Evolutionary conservation across 2,888 invertebrate species (phyloP).

Genomic region (Cephonodes hylas): DNA sequence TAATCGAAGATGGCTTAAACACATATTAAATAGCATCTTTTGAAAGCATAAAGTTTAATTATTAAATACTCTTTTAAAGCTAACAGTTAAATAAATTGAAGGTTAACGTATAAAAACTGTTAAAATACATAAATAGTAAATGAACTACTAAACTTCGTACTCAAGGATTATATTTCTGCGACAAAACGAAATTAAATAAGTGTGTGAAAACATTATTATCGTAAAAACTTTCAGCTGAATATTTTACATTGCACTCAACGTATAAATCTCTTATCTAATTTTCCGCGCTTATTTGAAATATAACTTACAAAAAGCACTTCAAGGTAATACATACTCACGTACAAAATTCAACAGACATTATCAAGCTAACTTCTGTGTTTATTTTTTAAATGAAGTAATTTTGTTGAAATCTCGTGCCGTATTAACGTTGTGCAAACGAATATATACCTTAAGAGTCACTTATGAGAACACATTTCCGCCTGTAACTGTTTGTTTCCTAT

Average conservation of each 20-base stretch:
- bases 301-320: background rate
- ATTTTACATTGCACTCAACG: background rate
- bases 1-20: no score
- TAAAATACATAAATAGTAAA: no score
- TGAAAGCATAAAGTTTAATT: no score
- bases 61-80: no score
- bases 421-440: background rate
- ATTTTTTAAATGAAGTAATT: constrained; percentile 27
- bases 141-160: no score
- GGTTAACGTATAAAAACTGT: no score
- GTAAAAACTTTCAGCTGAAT: no score
- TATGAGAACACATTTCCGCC: background rate
- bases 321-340: background rate
- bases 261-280: background rate
- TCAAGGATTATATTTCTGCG: no score
- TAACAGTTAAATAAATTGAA: no score
- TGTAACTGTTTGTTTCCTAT: constrained; percentile 10
- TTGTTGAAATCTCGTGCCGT: constrained; percentile 8
- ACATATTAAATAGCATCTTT: no score
- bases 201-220: no score
- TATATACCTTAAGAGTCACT: background rate
- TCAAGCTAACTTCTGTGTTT: constrained; percentile 20
- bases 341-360: constrained; percentile 18
- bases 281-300: background rate
- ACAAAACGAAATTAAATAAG: no score